Evolutionary conservation across 1,140 invertebrate species (phyloP).

Genomic region (Oryzaephilus surinamensis): DNA sequence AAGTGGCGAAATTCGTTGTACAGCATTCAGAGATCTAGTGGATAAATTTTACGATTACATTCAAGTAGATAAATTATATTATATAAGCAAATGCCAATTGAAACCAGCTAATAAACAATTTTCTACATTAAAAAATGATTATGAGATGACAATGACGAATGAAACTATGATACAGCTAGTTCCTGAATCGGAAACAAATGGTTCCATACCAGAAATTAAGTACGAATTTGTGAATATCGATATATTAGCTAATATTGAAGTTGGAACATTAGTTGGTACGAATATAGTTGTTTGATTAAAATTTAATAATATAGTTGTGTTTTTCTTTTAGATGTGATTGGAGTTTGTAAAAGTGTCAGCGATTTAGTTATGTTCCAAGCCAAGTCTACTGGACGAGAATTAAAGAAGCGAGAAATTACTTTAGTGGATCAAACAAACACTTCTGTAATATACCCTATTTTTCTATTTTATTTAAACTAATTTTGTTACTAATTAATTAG

Average conservation of each 20-base stretch:
- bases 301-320: neutral
- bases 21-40: slow-evolving; percentile 81
- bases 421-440: slow-evolving; percentile 78
- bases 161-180: slow-evolving; percentile 70
- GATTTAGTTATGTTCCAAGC: slow-evolving; percentile 66
- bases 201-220: slow-evolving; percentile 62
- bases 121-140: slow-evolving; percentile 79
- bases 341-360: slow-evolving; percentile 64
- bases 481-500: too few species aligned
- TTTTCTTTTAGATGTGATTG: slow-evolving; percentile 70
- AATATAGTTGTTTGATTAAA: neutral
- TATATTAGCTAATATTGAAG: slow-evolving; percentile 55
- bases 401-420: slow-evolving; percentile 81
- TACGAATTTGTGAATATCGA: slow-evolving; percentile 76
- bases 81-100: slow-evolving; percentile 66
- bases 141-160: slow-evolving; percentile 84
- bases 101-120: slow-evolving; percentile 92
- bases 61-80: slow-evolving; percentile 77
- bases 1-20: slow-evolving; percentile 89
- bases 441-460: slow-evolving; percentile 46
- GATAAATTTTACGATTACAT: slow-evolving; percentile 79
- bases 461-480: too few species aligned
- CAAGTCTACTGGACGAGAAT: slow-evolving; percentile 63
- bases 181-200: slow-evolving; percentile 48
- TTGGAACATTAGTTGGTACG: slow-evolving; percentile 63